Evolutionary conservation across 1,140 invertebrate species (phyloP).

Genomic region (Calephelis nemesis): DNA sequence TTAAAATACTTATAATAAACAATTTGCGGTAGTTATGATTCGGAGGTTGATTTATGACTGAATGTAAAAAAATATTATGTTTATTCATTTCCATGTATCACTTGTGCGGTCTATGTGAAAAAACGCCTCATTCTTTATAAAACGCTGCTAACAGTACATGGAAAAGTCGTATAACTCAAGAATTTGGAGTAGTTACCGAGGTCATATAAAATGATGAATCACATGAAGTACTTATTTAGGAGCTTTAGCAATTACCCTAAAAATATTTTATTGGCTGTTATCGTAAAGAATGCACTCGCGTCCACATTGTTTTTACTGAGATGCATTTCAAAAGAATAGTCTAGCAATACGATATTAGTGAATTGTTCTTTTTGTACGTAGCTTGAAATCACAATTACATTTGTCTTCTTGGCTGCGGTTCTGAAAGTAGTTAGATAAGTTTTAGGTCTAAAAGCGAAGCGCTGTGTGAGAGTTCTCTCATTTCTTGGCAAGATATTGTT

Average conservation of each 20-base stretch:
- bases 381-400: background rate
- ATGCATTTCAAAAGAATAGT: conserved; percentile 7
- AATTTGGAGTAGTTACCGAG: background rate
- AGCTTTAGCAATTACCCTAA: conserved; percentile 6
- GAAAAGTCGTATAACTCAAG: background rate
- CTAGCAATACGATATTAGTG: background rate
- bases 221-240: background rate
- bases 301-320: conserved; percentile 14
- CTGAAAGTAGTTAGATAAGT: no score
- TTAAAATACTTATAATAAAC: no score
- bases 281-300: conserved; percentile 12
- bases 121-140: no score
- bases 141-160: background rate
- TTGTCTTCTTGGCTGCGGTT: background rate
- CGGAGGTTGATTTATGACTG: no score
- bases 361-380: background rate
- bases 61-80: no score
- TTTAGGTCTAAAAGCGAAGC: no score
- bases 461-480: no score
- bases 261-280: conserved; percentile 12
- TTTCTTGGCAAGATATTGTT: no score
- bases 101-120: no score
- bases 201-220: background rate
- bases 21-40: no score
- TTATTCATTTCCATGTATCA: no score